Conservation (phyloP, 1,140 invertebrate species). For the Drosophila ohnishii region DNA sequence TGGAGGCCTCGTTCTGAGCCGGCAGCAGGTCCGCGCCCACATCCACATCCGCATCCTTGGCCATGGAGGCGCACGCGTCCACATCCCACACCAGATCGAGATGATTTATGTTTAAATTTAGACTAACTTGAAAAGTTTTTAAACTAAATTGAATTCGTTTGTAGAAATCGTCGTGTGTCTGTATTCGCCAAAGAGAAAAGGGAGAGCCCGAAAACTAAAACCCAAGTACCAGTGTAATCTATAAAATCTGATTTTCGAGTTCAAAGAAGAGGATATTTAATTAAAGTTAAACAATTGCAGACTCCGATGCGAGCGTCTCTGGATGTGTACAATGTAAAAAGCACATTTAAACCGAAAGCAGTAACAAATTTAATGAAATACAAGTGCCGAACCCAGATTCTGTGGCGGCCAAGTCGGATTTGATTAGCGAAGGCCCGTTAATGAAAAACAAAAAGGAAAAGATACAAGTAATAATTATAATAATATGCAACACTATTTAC, state of each 20-base stretch:
- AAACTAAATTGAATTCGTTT: constrained; percentile 71
- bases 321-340: constrained; percentile 57
- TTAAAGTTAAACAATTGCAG: constrained; percentile 56
- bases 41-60: constrained; percentile 15
- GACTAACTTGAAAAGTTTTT: constrained; percentile 78
- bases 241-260: constrained; percentile 76
- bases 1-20: constrained; percentile 89
- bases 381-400: constrained; percentile 59
- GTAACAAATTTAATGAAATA: constrained; percentile 42
- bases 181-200: constrained; percentile 44
- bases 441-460: constrained; percentile 57
- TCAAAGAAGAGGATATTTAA: constrained; percentile 56
- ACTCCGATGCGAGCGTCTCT: constrained; percentile 48
- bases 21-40: constrained; percentile 10
- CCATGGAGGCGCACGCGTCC: constrained; percentile 9
- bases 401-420: constrained; percentile 66
- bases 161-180: constrained; percentile 55
- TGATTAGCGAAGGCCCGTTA: constrained; percentile 71
- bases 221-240: constrained; percentile 59
- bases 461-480: constrained; percentile 49
- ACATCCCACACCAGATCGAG: constrained; percentile 40
- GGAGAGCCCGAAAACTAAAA: constrained; percentile 24
- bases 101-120: constrained; percentile 72
- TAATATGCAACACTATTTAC: constrained; percentile 76
- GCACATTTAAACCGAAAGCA: constrained; percentile 53